Evolutionary conservation across 1,140 invertebrate species (phyloP), one percentile per base, ranked within the genome.

Genomic region (Drosophila santomea): DNA sequence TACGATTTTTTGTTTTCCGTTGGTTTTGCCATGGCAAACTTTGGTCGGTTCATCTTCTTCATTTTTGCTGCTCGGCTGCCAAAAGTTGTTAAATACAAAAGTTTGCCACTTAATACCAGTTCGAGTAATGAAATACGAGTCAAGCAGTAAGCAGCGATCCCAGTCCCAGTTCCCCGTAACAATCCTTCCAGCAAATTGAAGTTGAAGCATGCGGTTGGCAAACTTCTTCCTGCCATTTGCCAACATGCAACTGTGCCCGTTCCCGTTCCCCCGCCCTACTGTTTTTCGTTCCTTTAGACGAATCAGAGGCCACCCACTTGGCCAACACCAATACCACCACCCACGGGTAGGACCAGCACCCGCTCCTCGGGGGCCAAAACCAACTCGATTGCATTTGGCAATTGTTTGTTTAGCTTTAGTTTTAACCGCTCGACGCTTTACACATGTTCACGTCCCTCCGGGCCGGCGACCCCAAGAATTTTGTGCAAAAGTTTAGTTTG

Each of bases 51-150:
- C 77, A 75, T 83, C 68, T 88, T 76, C 67, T 76, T 84, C 72
- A 73, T 77, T 83, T 89, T 88, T 89, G 73, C 80, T 50, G 73
- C 76, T 63, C 72, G 84, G 61, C 80, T 84, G 72, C 84, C 84
- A 71, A 88, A 88, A 89, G 84, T 88, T 88, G 84, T 89, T 88
- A 88, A 88, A 88, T 83, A 88, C 83, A 89, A 88, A 88, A 88
- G 72, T 88, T 88, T 88, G 83, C 83, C 80, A 88, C 83, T 88
- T 88, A 88, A 88, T 88, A 88, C 84, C 84, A 86, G 83, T 88
- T 88, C 84, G 84, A 89, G 84, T 89, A 88, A 88, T 88, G 83
- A 89, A 88, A 89, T 88, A 88, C 84, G 84, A 89, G 76, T 83
- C 63, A 82, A 78, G 56, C 60, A 59, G 60, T 62, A 72, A 55